Evolutionary conservation across 1,140 invertebrate species (phyloP).

Genomic region (Camponotus floridanus): DNA sequence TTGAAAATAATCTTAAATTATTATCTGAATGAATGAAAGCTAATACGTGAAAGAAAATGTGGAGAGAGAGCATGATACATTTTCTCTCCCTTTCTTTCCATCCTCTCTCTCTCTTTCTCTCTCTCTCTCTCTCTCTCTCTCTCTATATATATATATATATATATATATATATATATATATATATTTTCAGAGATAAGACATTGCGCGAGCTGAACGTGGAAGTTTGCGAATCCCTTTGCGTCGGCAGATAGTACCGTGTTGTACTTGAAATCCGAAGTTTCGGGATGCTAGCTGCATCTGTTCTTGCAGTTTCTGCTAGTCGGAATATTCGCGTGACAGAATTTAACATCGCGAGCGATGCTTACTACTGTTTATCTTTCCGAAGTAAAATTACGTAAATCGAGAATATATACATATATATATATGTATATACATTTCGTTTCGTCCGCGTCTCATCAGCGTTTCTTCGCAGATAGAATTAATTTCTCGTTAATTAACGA

Average conservation of each 20-base stretch:
- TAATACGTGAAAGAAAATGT: background rate
- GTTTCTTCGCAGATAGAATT: slow-evolving; percentile 15
- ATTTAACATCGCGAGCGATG: slow-evolving; percentile 50
- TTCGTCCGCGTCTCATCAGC: background rate
- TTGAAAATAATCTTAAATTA: too few species aligned
- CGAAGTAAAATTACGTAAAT: slow-evolving; percentile 41
- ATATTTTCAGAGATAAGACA: slow-evolving; percentile 49
- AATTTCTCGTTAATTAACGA: slow-evolving; percentile 50
- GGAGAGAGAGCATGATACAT: background rate
- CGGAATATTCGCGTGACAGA: slow-evolving; percentile 61
- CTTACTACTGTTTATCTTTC: slow-evolving; percentile 57
- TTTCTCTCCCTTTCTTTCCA: background rate
- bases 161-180: background rate
- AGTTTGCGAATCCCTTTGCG: slow-evolving; percentile 63
- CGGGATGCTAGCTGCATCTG: slow-evolving; percentile 58
- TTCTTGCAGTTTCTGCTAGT: slow-evolving; percentile 46
- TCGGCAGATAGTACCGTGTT: slow-evolving; percentile 52
- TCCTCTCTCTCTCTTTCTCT: too few species aligned
- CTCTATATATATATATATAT: too few species aligned
- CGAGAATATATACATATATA: slow-evolving; percentile 7
- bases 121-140: too few species aligned
- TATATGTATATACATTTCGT: slow-evolving; percentile 1
- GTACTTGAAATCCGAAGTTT: slow-evolving; percentile 62
- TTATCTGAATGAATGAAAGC: background rate
- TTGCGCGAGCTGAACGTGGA: slow-evolving; percentile 39